These are phyloP conservation scores for Cheirogaleus major DNA, from an alignment of 2,797 vertebrate species.

Conservation along the genomic window DNA sequence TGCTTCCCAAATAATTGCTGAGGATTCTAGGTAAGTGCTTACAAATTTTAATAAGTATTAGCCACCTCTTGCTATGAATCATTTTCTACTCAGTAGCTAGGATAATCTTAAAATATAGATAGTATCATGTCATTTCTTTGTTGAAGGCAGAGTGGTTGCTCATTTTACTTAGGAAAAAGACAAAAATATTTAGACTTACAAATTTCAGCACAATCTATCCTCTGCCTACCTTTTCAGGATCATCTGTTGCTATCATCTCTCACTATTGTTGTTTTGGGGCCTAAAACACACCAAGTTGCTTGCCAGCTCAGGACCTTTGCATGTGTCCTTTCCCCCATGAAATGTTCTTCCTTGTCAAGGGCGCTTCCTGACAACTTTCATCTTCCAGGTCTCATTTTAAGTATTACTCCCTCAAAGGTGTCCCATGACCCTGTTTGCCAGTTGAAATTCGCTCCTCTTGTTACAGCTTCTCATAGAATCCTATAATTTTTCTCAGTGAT, in stretches of 20 bases:
- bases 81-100: neutral
- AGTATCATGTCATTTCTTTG: neutral
- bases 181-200: neutral
- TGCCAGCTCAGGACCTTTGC: neutral
- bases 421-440: neutral
- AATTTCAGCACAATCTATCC: neutral
- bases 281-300: neutral
- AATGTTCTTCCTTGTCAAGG: neutral
- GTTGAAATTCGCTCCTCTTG: neutral
- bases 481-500: slow-evolving; percentile 7
- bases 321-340: neutral
- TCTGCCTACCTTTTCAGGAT: neutral
- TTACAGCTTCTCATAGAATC: neutral
- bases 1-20: neutral
- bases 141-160: neutral
- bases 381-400: neutral
- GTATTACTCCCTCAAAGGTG: neutral
- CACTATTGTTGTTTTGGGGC: neutral
- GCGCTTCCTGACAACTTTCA: neutral
- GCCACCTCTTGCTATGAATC: neutral
- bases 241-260: neutral
- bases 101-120: neutral
- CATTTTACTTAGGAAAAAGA: neutral
- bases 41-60: neutral
- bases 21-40: neutral